Evolutionary conservation across 2,888 invertebrate species (phyloP).

Genomic region (Rhamphomyia laevipes): DNA sequence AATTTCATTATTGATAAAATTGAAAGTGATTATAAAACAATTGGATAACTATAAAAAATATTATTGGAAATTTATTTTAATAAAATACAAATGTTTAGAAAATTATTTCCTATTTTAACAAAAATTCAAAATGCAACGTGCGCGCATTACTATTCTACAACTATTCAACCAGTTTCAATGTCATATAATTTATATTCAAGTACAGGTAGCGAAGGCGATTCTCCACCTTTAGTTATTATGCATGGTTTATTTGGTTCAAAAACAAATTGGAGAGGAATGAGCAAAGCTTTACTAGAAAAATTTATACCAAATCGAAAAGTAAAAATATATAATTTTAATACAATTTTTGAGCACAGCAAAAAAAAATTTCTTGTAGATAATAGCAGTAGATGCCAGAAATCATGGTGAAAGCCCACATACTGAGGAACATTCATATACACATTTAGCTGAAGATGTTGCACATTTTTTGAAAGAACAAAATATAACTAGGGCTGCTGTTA

Average conservation of each 20-base stretch:
- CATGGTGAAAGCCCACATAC: conserved; percentile 89
- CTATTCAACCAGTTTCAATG: background rate
- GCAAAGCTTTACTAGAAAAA: conserved; percentile 48
- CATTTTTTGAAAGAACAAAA: conserved; percentile 50
- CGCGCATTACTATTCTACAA: too few species aligned
- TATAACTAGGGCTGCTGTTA: conserved; percentile 51
- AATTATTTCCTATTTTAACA: background rate
- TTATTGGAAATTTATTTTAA: too few species aligned
- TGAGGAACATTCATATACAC: conserved; percentile 54
- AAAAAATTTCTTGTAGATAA: conserved; percentile 39
- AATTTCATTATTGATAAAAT: too few species aligned
- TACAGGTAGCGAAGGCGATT: conserved; percentile 6
- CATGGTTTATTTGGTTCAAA: conserved; percentile 84
- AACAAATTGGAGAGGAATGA: conserved; percentile 73
- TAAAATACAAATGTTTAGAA: too few species aligned
- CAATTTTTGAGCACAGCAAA: background rate
- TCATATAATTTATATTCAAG: background rate
- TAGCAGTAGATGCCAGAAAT: conserved; percentile 81
- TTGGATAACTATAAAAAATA: too few species aligned
- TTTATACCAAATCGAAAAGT: conserved; percentile 51
- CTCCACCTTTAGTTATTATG: conserved; percentile 63
- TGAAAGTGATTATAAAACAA: too few species aligned
- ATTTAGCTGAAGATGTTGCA: conserved; percentile 65
- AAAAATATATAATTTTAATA: conserved; percentile 18
- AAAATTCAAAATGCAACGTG: background rate